Evolutionary conservation across 2,113 vertebrate species (phyloP), one percentile per base, ranked within the genome.

Genomic region (Psilopsiagon aurifrons): DNA sequence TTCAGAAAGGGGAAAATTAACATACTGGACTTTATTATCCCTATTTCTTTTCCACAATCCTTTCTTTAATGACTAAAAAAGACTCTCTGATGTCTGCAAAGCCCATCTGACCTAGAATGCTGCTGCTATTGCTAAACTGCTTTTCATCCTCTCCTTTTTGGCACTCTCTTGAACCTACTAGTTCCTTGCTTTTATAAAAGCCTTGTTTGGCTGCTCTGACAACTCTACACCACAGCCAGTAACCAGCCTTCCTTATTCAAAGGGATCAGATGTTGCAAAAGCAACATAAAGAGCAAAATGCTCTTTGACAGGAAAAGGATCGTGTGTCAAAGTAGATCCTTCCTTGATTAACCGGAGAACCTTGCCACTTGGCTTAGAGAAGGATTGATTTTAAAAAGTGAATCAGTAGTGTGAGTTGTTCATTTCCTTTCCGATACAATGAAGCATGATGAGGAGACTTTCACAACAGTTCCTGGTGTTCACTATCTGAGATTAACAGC

Each of bases 71-170:
- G 46, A 88, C 71, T 80, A 55, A 68, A 94, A 86, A 87, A 83
- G 76, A 35, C 46, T 83, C 76, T 90, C n/a, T 74, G 76, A 86
- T 27, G 51, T 79, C 79, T 92, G 35, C 64, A 91, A 87, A 96
- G 67, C 60, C 44, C 41, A 17, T 86, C 16, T 78, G 68, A 86
- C 77, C 83, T 78, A 86, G 47, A 90, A 83, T 86, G 51, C 51
- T 89, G 73, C 52, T 55, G 39, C 73, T 90, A 64, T 25, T 64
- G 82, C 78, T 69, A 55, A 73, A 83, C 14, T 47, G 69, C 70
- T 95, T 96, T 93, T 95, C 43, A 89, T 35, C 10, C n/a, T 95
- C 63, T 92, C 43, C 47, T 70, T 91, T 76, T 35, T 86, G 68
- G 73, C 79, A 93, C 35, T 33, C 63, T 83, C 46, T 59, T 60